phyloP scores from a whole-genome alignment of 2,113 vertebrate species.

The Laterallus jamaicensis region DNA sequence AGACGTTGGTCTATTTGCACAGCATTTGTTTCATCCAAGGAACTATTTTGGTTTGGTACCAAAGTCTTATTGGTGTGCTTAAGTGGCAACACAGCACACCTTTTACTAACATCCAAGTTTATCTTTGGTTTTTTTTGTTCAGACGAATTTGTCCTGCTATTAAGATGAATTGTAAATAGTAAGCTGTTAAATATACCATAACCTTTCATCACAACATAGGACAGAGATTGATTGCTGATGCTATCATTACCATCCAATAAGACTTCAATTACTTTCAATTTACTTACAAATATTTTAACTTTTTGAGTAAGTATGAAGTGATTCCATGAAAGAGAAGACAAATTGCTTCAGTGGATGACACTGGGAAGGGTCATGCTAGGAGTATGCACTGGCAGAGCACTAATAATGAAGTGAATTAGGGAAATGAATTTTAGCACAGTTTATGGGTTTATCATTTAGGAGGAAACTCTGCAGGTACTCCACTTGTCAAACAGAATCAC shows the following conservation, averaged over 20 bases:
- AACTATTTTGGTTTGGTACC: not conserved
- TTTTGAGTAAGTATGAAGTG: not conserved
- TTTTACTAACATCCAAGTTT: not conserved
- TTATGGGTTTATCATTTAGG: not conserved
- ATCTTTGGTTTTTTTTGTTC: not conserved
- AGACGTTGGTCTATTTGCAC: not conserved
- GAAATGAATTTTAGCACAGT: not conserved
- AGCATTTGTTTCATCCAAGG: not conserved
- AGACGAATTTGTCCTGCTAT: not conserved
- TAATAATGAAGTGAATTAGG: not conserved
- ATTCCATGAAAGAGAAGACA: not conserved
- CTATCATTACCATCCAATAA: not conserved
- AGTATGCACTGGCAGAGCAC: not conserved
- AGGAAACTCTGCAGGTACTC: not conserved
- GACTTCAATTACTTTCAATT: not conserved
- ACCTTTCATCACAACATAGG: not conserved
- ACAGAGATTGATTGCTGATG: not conserved
- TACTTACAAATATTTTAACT: not conserved
- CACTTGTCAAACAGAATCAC: not conserved
- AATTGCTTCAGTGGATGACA: not conserved
- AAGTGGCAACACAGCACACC: not conserved
- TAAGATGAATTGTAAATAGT: not conserved
- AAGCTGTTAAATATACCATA: not conserved
- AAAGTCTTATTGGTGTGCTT: conserved; percentile 5
- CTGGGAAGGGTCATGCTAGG: not conserved